phyloP scores from a whole-genome alignment of 2,797 vertebrate species.

The Austrolebias charrua region DNA sequence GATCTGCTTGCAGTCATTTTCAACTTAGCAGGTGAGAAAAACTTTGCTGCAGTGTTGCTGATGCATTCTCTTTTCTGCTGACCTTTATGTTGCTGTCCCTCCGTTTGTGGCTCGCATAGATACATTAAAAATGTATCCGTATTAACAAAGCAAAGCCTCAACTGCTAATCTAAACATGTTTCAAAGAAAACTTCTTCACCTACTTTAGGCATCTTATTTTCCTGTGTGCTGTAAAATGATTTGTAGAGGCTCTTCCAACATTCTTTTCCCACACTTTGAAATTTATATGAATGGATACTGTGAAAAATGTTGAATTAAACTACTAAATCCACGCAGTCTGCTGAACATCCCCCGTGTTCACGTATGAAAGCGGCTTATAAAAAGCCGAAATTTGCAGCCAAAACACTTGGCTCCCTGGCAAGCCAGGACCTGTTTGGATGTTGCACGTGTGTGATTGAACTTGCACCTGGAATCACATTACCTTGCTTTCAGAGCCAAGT shows the following conservation, averaged over 20 bases:
- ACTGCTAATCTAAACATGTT: background rate
- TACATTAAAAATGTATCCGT: background rate
- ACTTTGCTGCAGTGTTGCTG: background rate
- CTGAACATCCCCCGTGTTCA: background rate
- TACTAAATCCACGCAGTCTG: background rate
- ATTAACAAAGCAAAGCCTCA: background rate
- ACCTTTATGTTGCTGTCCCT: background rate
- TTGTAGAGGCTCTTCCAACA: background rate
- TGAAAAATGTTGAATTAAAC: background rate
- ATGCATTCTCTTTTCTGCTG: background rate
- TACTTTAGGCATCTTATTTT: background rate
- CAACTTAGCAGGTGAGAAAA: background rate
- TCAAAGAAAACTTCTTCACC: background rate
- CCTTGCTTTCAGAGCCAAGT: conserved; percentile 14
- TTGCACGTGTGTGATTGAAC: conserved; percentile 33
- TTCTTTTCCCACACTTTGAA: background rate
- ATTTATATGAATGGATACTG: background rate
- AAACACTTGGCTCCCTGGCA: conserved; percentile 35
- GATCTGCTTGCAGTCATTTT: background rate
- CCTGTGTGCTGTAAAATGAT: background rate
- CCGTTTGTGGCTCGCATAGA: background rate
- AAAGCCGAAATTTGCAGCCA: conserved; percentile 11
- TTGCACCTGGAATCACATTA: conserved; percentile 42
- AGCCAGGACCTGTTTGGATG: conserved; percentile 41
- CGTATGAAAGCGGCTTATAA: background rate